A percentile compares a stretch with the other conserved stretches of the same genome.
These are phyloP conservation scores for Addax nasomaculatus DNA, from an alignment of 2,113 vertebrate genomes.

Conservation along the genomic window DNA sequence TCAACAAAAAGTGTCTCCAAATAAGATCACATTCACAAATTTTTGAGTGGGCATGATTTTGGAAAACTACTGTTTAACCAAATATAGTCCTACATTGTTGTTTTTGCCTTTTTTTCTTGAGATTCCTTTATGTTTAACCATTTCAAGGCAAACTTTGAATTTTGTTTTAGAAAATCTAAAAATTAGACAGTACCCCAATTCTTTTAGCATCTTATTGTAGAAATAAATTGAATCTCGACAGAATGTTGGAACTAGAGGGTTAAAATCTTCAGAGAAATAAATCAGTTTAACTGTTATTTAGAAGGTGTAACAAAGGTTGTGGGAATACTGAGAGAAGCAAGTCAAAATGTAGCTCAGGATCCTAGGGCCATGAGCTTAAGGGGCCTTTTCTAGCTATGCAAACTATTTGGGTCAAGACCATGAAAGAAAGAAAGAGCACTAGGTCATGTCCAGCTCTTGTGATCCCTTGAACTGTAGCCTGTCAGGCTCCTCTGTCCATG, in stretches of 20 bases:
- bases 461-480: background rate
- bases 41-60: background rate
- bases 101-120: background rate
- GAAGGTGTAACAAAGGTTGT: background rate
- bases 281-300: background rate
- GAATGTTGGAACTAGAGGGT: background rate
- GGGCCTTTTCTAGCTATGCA: background rate
- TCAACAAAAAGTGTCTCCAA: background rate
- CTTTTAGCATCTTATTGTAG: background rate
- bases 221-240: background rate
- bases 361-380: background rate
- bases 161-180: background rate
- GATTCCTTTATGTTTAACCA: background rate
- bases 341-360: background rate
- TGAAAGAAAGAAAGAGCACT: background rate
- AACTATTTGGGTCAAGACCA: background rate
- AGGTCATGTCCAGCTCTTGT: background rate
- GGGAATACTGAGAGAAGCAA: background rate
- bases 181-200: background rate
- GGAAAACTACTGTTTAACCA: background rate
- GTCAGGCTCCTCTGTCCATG: background rate
- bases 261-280: background rate
- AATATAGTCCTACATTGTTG: fast-evolving
- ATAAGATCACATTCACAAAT: background rate
- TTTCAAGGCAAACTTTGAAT: background rate